Base-by-base conservation (phyloP, 1,140 invertebrate genomes). In the Drosophila malerkotliana region DNA sequence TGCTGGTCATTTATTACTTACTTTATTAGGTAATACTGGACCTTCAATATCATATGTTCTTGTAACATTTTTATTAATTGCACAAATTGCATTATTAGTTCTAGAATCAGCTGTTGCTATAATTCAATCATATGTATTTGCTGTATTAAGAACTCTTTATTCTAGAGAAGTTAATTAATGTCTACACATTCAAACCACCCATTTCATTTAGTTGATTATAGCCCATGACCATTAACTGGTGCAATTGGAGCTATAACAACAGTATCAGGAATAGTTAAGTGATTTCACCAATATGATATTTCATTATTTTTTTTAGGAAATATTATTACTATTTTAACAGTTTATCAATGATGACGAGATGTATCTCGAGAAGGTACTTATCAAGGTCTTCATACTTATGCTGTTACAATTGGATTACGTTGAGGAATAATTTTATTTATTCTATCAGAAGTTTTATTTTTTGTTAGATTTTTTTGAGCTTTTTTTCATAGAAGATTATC, bases 401-500 rank as follows among this genome's bases (percentile, higher is more conserved):
- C 15, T 15, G 15, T 15, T 15, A 15, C 15, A 15, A 15, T 15
- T 15, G 15, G 15, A 15, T 15, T 15, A 15, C 15, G 15, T 15
- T 15, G 15, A 15, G 15, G 15, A 15, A 15, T 15, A 15, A 15
- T 15, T 15, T 15, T 66, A 72, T 76, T 76, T 61, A 76, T 76
- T 76, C 26, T 72, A 44, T 76, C 73, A 41, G 68, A 72, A 57
- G 21, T 76, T 15, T 61, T 76, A 60, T 75, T 75, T 69, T 74
- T 73, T 56, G 63, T 68, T 4, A 73, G 71, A 15, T 73, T 73
- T 72, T 72, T 72, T 61, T 76, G 67, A 71, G 59, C 73, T 7
- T 95, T 94, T 89, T 95, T 95, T 90, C 94, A 95, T 85, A 93
- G 93, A 92, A 93, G 93, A 3, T 67, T 95, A 90, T 88, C 93